Evolutionary conservation across 2,888 invertebrate genomes (phyloP), one percentile per base, ranked within the genome.

Genomic region (Nebria salina): DNA sequence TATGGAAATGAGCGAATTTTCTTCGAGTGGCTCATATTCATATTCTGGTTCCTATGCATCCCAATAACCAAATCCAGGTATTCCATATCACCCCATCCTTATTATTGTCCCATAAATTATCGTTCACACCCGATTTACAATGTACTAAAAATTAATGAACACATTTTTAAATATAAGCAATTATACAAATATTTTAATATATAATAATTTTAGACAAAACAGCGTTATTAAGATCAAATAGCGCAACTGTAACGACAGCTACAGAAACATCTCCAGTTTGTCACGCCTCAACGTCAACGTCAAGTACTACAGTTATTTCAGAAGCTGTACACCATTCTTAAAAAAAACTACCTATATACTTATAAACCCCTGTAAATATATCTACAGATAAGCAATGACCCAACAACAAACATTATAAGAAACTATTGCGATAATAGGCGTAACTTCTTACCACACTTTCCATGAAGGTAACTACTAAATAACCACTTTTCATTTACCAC

Each of bases 121-220:
- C 34, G 5, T 34, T 65, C 7, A 65, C 3, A 65, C 66, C 66
- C 15, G 15, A 20, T 66, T 4, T 65, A n/a, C 13, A 15, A 65
- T 65, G 15, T 13, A n/a, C 4, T 20, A 65, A 65, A 65, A 65
- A n/a, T 5, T 5, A 65, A 65, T 5, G 7, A 15, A 65, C 13
- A 65, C 15, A 65, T 65, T 65, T 65, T 65, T 65, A 65, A 15
- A n/a, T 65, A 15, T 65, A 65, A 65, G 13, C 3, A 65, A 65
- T 0, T 65, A 65, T 1, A 65, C 15, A 65, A 65, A 65, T 34
- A 34, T 34, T 34, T 9, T 42, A 74, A 42, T 42, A 11, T 26
- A n/a, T 65, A n/a, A 54, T 65, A 54, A 68, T 34, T 76, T 5
- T 72, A 81, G 81, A 81, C 65, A 81, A 81, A 65, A 73, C 81